Conservation (phyloP, 2,888 invertebrate genomes). For the Agriotes lineatus region DNA sequence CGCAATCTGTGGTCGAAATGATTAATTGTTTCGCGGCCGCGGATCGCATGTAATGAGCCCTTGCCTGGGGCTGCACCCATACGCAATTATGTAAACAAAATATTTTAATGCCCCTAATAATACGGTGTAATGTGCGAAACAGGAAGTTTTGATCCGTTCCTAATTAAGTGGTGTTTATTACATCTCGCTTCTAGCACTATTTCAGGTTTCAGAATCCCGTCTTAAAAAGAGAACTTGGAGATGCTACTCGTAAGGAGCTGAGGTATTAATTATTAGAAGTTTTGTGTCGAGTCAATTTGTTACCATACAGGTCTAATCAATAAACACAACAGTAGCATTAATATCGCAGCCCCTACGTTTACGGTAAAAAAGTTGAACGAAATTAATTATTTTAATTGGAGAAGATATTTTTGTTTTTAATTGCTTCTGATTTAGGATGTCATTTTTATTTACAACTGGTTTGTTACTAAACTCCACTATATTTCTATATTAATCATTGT, state of each 20-base stretch:
- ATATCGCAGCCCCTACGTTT: conserved; percentile 5
- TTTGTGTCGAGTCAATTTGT: conserved; percentile 22
- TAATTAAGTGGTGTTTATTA: conserved; percentile 32
- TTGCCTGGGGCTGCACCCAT: neutral
- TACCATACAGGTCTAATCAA: conserved; percentile 11
- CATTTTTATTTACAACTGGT: too few relatives aligned
- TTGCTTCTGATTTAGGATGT: neutral
- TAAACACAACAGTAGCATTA: conserved; percentile 14
- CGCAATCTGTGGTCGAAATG: conserved; percentile 27
- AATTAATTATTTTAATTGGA: conserved; percentile 18
- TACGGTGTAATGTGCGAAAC: conserved; percentile 36
- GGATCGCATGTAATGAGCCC: conserved; percentile 12
- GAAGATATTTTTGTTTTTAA: too few relatives aligned
- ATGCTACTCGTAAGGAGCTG: conserved; percentile 14
- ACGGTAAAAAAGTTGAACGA: neutral
- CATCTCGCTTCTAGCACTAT: conserved; percentile 28
- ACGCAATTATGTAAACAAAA: conserved; percentile 34
- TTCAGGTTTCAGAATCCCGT: conserved; percentile 30
- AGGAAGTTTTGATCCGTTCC: conserved; percentile 35
- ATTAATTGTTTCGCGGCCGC: conserved; percentile 36
- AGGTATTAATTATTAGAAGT: conserved; percentile 29
- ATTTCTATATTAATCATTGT: too few relatives aligned
- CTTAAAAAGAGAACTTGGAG: conserved; percentile 22
- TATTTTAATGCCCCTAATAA: conserved; percentile 30
- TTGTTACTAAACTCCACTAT: too few relatives aligned